Percentiles rank a stretch among this genome's conserved stretches.
phyloP scores from a whole-genome alignment of 1,140 invertebrate genomes.

The Pachypeltis micranthus region DNA sequence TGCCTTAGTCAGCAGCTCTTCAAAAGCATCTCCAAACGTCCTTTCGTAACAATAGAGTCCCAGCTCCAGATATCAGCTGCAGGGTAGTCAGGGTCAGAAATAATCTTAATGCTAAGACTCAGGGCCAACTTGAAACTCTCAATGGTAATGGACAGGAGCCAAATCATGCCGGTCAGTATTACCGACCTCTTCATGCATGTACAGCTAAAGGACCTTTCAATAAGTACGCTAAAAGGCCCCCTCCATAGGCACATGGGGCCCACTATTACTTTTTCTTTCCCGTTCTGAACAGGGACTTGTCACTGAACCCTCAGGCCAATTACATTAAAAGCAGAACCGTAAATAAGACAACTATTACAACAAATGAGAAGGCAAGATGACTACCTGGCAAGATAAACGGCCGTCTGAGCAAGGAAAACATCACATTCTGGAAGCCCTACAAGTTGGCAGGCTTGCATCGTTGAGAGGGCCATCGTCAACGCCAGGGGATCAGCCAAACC shows the following conservation, averaged over 20 bases:
- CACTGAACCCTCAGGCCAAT: not conserved
- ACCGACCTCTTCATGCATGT: not conserved
- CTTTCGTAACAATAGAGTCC: too few relatives aligned
- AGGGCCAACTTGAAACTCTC: too few relatives aligned
- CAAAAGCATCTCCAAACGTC: too few relatives aligned
- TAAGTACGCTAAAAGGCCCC: not conserved
- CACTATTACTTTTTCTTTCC: not conserved
- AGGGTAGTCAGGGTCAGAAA: too few relatives aligned
- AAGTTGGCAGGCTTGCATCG: slow-evolving; percentile 65
- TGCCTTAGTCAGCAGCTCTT: too few relatives aligned
- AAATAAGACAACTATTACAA: not conserved
- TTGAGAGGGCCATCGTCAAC: slow-evolving; percentile 48
- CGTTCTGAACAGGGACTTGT: not conserved
- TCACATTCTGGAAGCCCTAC: slow-evolving; percentile 73
- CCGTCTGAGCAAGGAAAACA: slow-evolving; percentile 61
- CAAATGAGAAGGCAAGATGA: not conserved
- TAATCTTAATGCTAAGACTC: too few relatives aligned
- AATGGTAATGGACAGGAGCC: too few relatives aligned
- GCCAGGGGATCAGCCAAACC: slow-evolving; percentile 46
- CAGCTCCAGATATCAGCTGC: too few relatives aligned
- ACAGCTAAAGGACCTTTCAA: not conserved
- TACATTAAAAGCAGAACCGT: not conserved
- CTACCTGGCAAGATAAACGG: slow-evolving; percentile 52
- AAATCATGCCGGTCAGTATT: too few relatives aligned
- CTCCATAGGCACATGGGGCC: not conserved